Conservation (phyloP, 1,140 invertebrate species). For the Bombus superbus region DNA sequence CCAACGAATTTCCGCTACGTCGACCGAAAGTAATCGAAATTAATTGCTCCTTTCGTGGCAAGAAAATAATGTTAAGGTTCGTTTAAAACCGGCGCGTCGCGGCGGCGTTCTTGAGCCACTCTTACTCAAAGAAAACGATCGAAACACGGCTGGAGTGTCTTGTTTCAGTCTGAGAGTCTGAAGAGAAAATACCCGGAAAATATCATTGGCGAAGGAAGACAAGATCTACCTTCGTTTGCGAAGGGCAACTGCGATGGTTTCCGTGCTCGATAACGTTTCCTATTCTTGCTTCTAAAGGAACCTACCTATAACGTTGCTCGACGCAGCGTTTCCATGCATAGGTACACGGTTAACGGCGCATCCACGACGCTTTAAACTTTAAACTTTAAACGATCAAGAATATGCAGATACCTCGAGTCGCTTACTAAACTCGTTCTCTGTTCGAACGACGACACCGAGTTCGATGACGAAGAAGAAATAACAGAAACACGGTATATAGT, state of each 20-base stretch:
- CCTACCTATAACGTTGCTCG: neutral
- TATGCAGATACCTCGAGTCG: constrained; percentile 38
- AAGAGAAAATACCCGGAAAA: constrained; percentile 31
- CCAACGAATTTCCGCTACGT: constrained; percentile 7
- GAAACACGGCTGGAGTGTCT: too few species aligned
- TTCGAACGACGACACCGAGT: neutral
- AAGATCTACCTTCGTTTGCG: constrained; percentile 62
- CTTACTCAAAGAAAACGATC: constrained; percentile 19
- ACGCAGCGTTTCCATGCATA: neutral
- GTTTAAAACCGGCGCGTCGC: neutral
- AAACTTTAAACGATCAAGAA: constrained; percentile 25
- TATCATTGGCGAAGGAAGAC: constrained; percentile 45
- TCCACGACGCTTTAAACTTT: too few species aligned
- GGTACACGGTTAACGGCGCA: neutral
- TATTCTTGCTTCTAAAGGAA: constrained; percentile 27
- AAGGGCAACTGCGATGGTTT: constrained; percentile 59
- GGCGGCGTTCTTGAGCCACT: neutral
- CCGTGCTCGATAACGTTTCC: constrained; percentile 61
- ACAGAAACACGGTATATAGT: neutral
- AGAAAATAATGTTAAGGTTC: neutral
- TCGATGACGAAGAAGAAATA: constrained; percentile 31
- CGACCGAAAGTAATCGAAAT: neutral
- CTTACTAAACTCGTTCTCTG: constrained; percentile 30
- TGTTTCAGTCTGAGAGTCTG: neutral
- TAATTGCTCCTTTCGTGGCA: neutral